These are phyloP conservation scores for Rhopalosiphum nymphaeae DNA, from an alignment of 2,888 invertebrate species.

Conservation along the genomic window DNA sequence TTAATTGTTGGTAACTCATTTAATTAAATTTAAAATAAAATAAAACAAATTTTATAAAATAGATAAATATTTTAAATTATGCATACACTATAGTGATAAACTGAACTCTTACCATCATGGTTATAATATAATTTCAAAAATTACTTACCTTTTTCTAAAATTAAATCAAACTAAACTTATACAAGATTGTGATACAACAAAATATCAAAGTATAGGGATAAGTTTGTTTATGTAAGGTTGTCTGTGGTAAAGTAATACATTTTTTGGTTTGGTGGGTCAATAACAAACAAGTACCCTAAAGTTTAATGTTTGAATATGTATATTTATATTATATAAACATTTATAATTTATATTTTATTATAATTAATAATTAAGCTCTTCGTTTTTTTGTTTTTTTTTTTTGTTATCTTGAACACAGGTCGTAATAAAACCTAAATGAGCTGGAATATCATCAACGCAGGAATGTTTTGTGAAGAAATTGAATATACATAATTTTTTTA, in stretches of 20 bases:
- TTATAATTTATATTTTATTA: conserved; percentile 41
- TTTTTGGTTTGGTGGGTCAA: not conserved
- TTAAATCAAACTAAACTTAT: not conserved
- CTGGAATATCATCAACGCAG: conserved; percentile 55
- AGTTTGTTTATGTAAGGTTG: not conserved
- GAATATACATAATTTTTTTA: conserved; percentile 38
- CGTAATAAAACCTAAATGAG: conserved; percentile 63
- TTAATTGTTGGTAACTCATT: no score
- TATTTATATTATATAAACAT: conserved; percentile 17
- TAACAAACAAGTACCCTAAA: not conserved
- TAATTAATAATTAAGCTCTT: conserved; percentile 42
- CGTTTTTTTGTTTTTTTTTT: conserved; percentile 55
- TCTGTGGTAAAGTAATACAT: not conserved
- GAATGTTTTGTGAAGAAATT: conserved; percentile 56
- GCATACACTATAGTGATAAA: not conserved
- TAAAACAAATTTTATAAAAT: no score
- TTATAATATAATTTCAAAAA: not conserved
- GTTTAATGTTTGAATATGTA: conserved; percentile 40
- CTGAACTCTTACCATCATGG: fast-evolving
- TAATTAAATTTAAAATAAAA: no score
- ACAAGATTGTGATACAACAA: not conserved
- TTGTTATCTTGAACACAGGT: conserved; percentile 60
- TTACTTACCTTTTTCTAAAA: no score
- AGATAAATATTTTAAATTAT: not conserved
- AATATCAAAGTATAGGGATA: not conserved